Evolutionary conservation across 1,140 invertebrate genomes (phyloP).

Genomic region (Macrotrachela quadricornifera): DNA sequence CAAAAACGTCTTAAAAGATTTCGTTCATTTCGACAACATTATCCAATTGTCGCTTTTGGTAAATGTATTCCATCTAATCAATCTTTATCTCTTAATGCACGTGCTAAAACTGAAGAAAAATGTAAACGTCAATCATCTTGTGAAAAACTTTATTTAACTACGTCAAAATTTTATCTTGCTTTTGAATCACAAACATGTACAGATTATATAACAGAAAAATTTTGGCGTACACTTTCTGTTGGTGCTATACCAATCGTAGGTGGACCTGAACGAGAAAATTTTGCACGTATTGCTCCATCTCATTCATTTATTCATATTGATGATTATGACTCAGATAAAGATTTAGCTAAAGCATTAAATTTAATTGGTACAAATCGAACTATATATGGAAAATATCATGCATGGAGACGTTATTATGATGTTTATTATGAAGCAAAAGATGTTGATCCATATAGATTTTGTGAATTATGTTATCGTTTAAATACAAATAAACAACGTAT

Average conservation of each 20-base stretch:
- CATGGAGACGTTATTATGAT: constrained; percentile 1
- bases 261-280: constrained; percentile 9
- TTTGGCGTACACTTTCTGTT: constrained; percentile 11
- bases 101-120: no score
- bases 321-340: neutral
- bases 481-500: neutral
- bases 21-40: no score
- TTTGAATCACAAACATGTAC: constrained; percentile 10
- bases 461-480: constrained; percentile 3
- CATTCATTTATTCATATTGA: constrained; percentile 8
- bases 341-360: neutral
- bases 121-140: neutral
- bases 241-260: constrained; percentile 18
- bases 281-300: neutral
- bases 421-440: neutral
- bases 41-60: no score
- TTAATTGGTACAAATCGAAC: neutral
- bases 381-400: neutral
- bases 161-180: constrained; percentile 10
- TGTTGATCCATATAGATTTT: constrained; percentile 3
- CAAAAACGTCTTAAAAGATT: no score
- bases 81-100: no score
- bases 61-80: no score
- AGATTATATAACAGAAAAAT: constrained; percentile 11
- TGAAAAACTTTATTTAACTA: constrained; percentile 1